These are phyloP conservation scores for Lysandra bellargus DNA, from an alignment of 2,888 invertebrate species.

Conservation along the genomic window DNA sequence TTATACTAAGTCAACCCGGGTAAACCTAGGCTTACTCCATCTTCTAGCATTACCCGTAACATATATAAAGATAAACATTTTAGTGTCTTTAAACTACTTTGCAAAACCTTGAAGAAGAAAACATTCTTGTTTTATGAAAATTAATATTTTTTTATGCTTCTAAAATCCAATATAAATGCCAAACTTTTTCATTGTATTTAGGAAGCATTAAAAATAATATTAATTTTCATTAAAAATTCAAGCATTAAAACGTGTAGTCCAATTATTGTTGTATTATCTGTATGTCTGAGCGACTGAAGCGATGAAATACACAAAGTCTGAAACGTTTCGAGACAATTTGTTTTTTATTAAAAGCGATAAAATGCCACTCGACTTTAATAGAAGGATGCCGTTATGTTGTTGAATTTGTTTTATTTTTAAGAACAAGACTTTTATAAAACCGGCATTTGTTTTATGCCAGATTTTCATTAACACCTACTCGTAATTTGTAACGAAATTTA, in stretches of 20 bases:
- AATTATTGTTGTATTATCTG: neutral
- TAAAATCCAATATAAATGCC: too few relatives aligned
- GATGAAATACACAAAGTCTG: constrained; percentile 33
- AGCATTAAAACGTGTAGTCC: neutral
- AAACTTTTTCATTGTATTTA: too few relatives aligned
- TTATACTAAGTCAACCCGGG: too few relatives aligned
- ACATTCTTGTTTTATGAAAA: too few relatives aligned
- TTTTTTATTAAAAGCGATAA: constrained; percentile 42
- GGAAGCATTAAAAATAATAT: too few relatives aligned
- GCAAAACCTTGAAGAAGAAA: too few relatives aligned
- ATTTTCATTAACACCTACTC: neutral
- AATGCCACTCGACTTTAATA: constrained; percentile 34
- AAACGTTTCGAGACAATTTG: constrained; percentile 33
- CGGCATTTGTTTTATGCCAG: neutral
- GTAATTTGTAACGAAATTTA: neutral
- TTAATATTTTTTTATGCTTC: too few relatives aligned
- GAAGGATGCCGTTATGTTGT: constrained; percentile 36
- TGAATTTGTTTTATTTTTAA: constrained; percentile 20
- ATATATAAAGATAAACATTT: neutral
- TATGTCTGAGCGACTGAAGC: constrained; percentile 25
- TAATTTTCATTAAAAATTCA: too few relatives aligned
- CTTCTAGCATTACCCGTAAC: too few relatives aligned
- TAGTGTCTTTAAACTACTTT: neutral
- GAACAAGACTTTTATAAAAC: neutral
- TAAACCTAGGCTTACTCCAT: too few relatives aligned